Evolutionary conservation across 2,797 vertebrate genomes (phyloP).

Genomic region (Pangasius macronema): DNA sequence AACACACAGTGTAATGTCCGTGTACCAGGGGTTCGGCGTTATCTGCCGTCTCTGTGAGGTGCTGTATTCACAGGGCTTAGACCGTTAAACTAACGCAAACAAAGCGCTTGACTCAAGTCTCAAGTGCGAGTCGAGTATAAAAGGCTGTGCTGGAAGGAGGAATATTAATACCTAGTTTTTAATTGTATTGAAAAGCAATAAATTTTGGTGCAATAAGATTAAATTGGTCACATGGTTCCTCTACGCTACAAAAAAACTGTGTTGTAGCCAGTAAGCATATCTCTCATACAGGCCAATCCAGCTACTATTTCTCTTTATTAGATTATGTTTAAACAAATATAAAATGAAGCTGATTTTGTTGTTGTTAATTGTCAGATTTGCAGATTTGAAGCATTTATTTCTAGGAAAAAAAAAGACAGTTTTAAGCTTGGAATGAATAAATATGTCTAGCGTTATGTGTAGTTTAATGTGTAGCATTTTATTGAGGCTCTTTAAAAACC

Average conservation of each 20-base stretch:
- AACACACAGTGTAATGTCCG: background rate
- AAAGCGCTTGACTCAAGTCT: background rate
- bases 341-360: too few relatives aligned
- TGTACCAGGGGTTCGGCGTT: background rate
- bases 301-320: background rate
- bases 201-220: background rate
- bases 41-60: background rate
- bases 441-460: too few relatives aligned
- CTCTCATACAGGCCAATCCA: background rate
- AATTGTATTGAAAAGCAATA: background rate
- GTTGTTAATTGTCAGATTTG: too few relatives aligned
- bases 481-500: too few relatives aligned
- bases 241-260: background rate
- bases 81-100: background rate
- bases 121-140: background rate
- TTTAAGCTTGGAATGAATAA: too few relatives aligned
- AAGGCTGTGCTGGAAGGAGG: background rate
- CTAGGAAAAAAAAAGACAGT: too few relatives aligned
- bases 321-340: too few relatives aligned
- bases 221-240: background rate
- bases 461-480: too few relatives aligned
- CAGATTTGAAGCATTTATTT: too few relatives aligned
- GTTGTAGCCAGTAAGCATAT: background rate
- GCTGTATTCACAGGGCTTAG: too few relatives aligned
- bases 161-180: background rate